phyloP scores from a whole-genome alignment of 2,797 vertebrate species.

The Psittacula echo region DNA sequence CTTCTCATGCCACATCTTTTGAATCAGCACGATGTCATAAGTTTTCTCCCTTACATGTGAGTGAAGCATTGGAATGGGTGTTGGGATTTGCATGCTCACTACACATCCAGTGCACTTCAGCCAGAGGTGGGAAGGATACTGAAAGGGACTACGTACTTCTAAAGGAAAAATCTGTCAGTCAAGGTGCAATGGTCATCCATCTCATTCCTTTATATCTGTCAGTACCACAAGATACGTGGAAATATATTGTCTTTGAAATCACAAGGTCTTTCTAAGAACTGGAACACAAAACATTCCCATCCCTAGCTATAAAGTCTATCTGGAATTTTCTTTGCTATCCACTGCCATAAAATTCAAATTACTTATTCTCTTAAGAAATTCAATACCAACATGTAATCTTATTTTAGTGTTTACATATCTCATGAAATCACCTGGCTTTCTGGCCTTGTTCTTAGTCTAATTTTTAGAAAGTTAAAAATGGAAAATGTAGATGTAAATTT shows the following conservation, averaged over 20 bases:
- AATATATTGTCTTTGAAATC: conserved; percentile 59
- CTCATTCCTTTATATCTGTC: conserved; percentile 26
- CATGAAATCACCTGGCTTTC: not conserved
- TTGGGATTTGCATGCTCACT: conserved; percentile 51
- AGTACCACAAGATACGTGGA: not conserved
- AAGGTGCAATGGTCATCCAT: conserved; percentile 8
- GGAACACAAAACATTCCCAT: not conserved
- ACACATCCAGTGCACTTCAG: conserved; percentile 35
- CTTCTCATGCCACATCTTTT: conserved; percentile 39
- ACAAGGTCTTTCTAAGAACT: conserved; percentile 51
- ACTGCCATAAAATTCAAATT: not conserved
- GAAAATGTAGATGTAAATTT: not conserved
- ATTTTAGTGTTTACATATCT: not conserved
- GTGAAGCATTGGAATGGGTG: conserved; percentile 56
- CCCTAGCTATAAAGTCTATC: not conserved
- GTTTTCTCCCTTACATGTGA: conserved; percentile 22
- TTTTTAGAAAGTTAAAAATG: not conserved
- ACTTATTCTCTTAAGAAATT: not conserved
- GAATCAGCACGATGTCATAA: conserved; percentile 61
- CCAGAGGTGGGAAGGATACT: conserved; percentile 6
- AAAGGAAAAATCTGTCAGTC: conserved; percentile 53
- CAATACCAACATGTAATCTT: not conserved
- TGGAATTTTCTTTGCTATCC: not conserved
- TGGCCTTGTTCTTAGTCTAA: not conserved
- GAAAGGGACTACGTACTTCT: conserved; percentile 24